Evolutionary conservation across 1,140 invertebrate genomes (phyloP).

Genomic region (Mizuhopecten yessoensis): DNA sequence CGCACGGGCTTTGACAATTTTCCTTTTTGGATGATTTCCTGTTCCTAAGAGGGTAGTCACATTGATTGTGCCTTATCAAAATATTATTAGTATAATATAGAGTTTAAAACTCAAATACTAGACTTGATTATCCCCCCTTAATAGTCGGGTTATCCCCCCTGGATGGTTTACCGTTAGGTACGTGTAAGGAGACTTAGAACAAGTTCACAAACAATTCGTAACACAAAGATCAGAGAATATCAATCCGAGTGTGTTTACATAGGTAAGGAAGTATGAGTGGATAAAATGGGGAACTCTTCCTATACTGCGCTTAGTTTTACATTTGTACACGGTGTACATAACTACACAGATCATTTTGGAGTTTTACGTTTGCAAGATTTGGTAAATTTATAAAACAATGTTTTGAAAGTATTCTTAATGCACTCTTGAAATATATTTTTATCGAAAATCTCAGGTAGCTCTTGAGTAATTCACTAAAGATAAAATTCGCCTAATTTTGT

Average conservation of each 20-base stretch:
- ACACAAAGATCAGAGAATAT: no score
- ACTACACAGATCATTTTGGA: neutral
- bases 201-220: neutral
- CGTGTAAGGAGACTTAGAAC: neutral
- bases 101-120: neutral
- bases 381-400: neutral
- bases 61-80: conserved; percentile 27
- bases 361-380: conserved; percentile 1
- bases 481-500: conserved; percentile 38
- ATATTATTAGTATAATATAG: neutral
- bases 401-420: neutral
- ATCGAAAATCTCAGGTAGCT: conserved; percentile 16
- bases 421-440: conserved; percentile 30
- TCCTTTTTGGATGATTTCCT: neutral
- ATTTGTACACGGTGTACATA: conserved; percentile 1
- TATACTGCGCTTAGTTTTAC: neutral
- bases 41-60: neutral
- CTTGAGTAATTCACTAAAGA: neutral
- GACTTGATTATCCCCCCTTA: neutral
- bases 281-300: neutral
- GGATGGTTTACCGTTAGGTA: neutral
- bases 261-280: neutral
- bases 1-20: neutral
- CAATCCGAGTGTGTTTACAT: neutral
- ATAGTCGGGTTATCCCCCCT: neutral